These are phyloP conservation scores for Sardina pilchardus DNA, from an alignment of 2,113 vertebrate genomes.

Conservation along the genomic window DNA sequence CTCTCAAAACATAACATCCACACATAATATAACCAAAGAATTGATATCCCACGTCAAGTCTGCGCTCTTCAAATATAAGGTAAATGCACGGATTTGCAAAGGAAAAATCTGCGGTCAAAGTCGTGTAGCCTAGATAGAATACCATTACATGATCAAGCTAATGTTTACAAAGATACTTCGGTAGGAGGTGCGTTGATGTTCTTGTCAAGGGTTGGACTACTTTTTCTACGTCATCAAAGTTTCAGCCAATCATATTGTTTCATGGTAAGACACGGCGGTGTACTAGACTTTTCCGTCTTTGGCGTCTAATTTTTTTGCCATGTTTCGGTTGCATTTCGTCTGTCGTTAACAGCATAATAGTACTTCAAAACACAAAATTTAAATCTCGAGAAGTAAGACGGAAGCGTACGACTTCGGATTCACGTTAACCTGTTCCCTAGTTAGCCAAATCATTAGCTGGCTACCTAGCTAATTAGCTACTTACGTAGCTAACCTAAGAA, in stretches of 20 bases:
- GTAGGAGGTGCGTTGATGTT: background rate
- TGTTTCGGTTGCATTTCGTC: background rate
- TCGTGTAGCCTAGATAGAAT: background rate
- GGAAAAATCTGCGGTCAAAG: background rate
- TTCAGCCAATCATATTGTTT: background rate
- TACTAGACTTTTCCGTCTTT: background rate
- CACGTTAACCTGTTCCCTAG: background rate
- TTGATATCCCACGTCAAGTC: background rate
- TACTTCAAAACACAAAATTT: background rate
- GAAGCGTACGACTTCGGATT: background rate
- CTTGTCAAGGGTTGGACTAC: background rate
- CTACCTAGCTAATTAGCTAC: background rate
- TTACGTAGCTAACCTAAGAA: constrained; percentile 2
- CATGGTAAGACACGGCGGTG: background rate
- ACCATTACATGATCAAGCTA: background rate
- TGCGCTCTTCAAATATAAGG: background rate
- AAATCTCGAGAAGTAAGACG: background rate
- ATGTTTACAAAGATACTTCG: background rate
- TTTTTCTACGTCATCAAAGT: background rate
- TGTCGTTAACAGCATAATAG: background rate
- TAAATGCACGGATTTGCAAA: background rate
- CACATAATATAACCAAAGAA: background rate
- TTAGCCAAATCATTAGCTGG: background rate
- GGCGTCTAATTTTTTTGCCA: background rate
- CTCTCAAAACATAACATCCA: too few species aligned